Percentiles rank a stretch among this genome's conserved stretches.
phyloP scores from a whole-genome alignment of 1,140 invertebrate genomes.

The Drosophila bipectinata region DNA sequence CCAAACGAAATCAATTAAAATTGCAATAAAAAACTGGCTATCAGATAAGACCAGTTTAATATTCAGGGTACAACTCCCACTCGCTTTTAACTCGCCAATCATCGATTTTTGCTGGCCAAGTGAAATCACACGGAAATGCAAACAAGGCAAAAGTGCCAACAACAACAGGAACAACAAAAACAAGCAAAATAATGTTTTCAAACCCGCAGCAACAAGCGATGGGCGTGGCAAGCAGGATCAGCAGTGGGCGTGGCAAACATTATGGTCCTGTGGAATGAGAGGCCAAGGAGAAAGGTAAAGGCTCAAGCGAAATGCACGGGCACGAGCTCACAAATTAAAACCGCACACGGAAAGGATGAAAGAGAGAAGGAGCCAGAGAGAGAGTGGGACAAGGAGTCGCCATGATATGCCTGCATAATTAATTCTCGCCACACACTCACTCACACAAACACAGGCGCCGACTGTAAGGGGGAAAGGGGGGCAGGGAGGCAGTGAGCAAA shows the following conservation, averaged over 20 bases:
- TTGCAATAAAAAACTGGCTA: slow-evolving; percentile 10
- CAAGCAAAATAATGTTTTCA: not conserved
- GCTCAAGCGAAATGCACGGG: slow-evolving; percentile 56
- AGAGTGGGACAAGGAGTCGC: slow-evolving; percentile 53
- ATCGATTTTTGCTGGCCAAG: slow-evolving; percentile 56
- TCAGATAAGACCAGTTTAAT: slow-evolving; percentile 9
- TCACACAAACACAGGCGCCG: slow-evolving; percentile 7
- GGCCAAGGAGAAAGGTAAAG: slow-evolving; percentile 36
- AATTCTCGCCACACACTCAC: slow-evolving; percentile 53
- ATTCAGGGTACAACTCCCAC: not conserved
- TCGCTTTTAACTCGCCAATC: slow-evolving; percentile 15
- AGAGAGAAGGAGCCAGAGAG: slow-evolving; percentile 4
- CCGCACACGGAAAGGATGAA: slow-evolving; percentile 60
- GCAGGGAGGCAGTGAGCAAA: not conserved
- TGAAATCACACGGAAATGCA: slow-evolving; percentile 67
- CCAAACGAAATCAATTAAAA: slow-evolving; percentile 53
- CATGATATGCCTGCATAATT: slow-evolving; percentile 81
- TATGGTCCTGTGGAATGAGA: slow-evolving; percentile 6
- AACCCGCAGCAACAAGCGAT: slow-evolving; percentile 27
- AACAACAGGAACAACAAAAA: slow-evolving; percentile 18
- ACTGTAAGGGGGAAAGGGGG: not conserved
- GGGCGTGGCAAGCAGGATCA: slow-evolving; percentile 32
- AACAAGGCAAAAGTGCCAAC: slow-evolving; percentile 25
- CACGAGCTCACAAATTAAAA: slow-evolving; percentile 68
- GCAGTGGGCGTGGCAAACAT: slow-evolving; percentile 26